Evolutionary conservation across 2,797 vertebrate species (phyloP).

Genomic region (Acanthis flammea): DNA sequence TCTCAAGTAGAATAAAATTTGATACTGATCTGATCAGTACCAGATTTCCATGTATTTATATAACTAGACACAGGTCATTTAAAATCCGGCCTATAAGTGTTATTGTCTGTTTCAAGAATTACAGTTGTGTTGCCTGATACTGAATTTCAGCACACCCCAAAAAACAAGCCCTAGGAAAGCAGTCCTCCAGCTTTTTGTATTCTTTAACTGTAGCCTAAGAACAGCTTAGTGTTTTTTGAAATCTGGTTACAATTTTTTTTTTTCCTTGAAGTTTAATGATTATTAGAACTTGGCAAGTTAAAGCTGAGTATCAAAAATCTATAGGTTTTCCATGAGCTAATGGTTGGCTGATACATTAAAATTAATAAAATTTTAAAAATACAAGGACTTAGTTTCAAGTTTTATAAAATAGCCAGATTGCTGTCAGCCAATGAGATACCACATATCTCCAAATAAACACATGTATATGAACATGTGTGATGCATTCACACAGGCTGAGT

Average conservation of each 20-base stretch:
- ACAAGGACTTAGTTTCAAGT: neutral
- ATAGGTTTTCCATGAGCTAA: neutral
- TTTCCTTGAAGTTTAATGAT: neutral
- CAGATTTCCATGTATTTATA: neutral
- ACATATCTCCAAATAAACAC: neutral
- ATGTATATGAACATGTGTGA: neutral
- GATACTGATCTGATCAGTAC: neutral
- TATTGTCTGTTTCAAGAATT: slow-evolving; percentile 70
- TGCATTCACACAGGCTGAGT: neutral
- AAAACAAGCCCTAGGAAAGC: neutral
- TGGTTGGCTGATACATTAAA: neutral
- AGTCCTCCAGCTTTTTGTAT: neutral
- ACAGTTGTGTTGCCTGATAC: neutral
- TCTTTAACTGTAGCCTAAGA: neutral
- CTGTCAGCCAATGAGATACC: neutral
- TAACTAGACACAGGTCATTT: neutral
- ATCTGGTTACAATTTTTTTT: neutral
- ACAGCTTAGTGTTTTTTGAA: neutral
- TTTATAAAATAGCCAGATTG: neutral
- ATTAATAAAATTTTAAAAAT: neutral
- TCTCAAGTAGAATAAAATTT: neutral
- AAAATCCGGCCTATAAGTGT: slow-evolving; percentile 49
- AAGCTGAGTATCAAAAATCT: neutral
- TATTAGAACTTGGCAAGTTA: neutral
- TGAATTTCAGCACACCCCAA: neutral